Evolutionary conservation across 1,140 invertebrate species (phyloP).

Genomic region (Listronotus bonariensis): DNA sequence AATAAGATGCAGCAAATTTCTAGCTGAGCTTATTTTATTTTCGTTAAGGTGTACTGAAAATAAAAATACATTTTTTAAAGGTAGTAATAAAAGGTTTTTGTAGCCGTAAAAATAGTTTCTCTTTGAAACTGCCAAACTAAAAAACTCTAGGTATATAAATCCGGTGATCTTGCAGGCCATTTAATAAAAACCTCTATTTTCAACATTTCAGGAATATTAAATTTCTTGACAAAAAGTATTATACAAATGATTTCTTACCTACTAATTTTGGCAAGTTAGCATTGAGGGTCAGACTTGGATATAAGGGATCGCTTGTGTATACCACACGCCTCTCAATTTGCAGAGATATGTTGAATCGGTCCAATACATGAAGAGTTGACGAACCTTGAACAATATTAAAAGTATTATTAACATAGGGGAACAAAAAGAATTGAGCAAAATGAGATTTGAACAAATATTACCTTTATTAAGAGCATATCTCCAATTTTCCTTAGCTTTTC

Average conservation of each 20-base stretch:
- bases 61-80: not conserved
- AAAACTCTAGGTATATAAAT: too few relatives aligned
- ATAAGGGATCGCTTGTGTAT: constrained; percentile 81
- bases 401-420: too few relatives aligned
- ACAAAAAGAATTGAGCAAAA: too few relatives aligned
- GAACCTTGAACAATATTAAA: constrained; percentile 63
- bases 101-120: too few relatives aligned
- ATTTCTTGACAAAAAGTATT: too few relatives aligned
- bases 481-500: constrained; percentile 87
- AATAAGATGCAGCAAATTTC: constrained; percentile 58
- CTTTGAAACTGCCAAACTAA: too few relatives aligned
- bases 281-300: constrained; percentile 79
- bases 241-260: constrained; percentile 2
- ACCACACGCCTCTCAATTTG: constrained; percentile 82
- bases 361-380: constrained; percentile 83
- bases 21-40: constrained; percentile 73
- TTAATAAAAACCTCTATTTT: too few relatives aligned
- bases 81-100: too few relatives aligned
- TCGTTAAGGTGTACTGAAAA: constrained; percentile 86
- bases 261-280: constrained; percentile 83
- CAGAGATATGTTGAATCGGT: constrained; percentile 88
- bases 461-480: constrained; percentile 80
- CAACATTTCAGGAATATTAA: too few relatives aligned
- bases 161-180: too few relatives aligned
- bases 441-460: not conserved